phyloP scores from a whole-genome alignment of 2,888 invertebrate genomes.

The Synanthedon tipuliformis region DNA sequence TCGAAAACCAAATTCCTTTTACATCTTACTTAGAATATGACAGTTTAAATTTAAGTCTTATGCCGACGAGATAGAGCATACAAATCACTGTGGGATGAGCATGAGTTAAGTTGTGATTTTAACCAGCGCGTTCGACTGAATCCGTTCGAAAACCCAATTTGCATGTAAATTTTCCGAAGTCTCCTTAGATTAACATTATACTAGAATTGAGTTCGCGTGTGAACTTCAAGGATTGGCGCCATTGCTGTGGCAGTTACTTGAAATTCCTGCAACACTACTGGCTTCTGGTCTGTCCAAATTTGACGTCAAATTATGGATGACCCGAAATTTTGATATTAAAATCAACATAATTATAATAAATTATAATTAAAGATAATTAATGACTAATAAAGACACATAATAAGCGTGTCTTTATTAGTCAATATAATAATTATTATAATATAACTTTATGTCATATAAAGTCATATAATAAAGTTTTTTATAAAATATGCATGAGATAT shows the following conservation, averaged over 20 bases:
- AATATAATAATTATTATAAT: too few relatives aligned
- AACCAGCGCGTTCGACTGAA: constrained; percentile 32
- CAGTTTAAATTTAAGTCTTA: neutral
- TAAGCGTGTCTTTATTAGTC: too few relatives aligned
- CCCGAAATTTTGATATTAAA: too few relatives aligned
- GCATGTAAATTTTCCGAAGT: constrained; percentile 61
- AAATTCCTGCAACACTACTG: neutral
- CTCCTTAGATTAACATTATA: constrained; percentile 51
- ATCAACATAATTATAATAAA: too few relatives aligned
- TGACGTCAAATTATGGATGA: too few relatives aligned
- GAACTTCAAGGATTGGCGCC: neutral
- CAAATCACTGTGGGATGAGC: neutral
- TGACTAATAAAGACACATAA: too few relatives aligned
- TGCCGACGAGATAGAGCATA: neutral
- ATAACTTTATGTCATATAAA: too few relatives aligned
- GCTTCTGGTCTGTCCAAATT: too few relatives aligned
- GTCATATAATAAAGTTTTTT: too few relatives aligned
- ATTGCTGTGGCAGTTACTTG: neutral
- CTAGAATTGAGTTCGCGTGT: constrained; percentile 15
- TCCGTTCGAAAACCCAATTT: constrained; percentile 59
- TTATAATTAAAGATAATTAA: too few relatives aligned
- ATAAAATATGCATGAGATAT: too few relatives aligned
- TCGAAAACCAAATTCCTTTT: constrained; percentile 18
- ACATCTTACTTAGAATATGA: neutral
- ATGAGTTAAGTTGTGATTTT: neutral